Percentiles rank a stretch among this genome's conserved stretches.
These are phyloP conservation scores for Drosophila falleni DNA, from an alignment of 2,888 invertebrate species.

Conservation along the genomic window DNA sequence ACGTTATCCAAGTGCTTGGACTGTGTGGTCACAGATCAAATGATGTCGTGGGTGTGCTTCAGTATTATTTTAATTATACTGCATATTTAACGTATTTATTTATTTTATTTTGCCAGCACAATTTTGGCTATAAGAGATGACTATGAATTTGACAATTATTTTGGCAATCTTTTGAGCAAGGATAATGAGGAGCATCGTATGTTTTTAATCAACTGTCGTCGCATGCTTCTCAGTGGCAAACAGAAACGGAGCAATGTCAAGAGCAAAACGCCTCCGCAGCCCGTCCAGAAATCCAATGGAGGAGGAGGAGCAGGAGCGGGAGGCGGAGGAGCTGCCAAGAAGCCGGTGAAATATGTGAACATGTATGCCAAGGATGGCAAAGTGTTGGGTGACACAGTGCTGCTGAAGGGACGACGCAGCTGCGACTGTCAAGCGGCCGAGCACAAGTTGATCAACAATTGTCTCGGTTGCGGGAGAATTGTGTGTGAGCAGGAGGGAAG, in stretches of 20 bases:
- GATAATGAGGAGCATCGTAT: slow-evolving; percentile 88
- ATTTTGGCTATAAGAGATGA: slow-evolving; percentile 90
- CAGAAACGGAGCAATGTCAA: slow-evolving; percentile 56
- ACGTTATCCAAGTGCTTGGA: slow-evolving; percentile 89
- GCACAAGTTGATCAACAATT: slow-evolving; percentile 96
- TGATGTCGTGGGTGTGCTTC: slow-evolving; percentile 87
- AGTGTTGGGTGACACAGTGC: slow-evolving; percentile 86
- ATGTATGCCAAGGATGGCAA: slow-evolving; percentile 91
- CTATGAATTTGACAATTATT: slow-evolving; percentile 91
- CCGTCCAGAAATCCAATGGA: slow-evolving; percentile 7
- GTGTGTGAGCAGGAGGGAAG: slow-evolving; percentile 98
- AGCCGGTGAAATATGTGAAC: slow-evolving; percentile 91
- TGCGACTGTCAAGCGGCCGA: slow-evolving; percentile 97
- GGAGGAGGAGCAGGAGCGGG: slow-evolving; percentile 85
- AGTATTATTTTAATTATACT: neutral
- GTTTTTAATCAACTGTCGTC: slow-evolving; percentile 88
- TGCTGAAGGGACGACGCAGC: slow-evolving; percentile 91
- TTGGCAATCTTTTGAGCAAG: slow-evolving; percentile 90
- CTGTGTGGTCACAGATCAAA: slow-evolving; percentile 90
- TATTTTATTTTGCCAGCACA: slow-evolving; percentile 87
- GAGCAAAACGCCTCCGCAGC: slow-evolving; percentile 36
- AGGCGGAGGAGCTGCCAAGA: slow-evolving; percentile 83
- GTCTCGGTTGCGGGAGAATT: slow-evolving; percentile 96
- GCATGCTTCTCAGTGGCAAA: slow-evolving; percentile 86
- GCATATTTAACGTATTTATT: neutral